Conservation (phyloP, 2,113 vertebrate genomes). For the Nannobrachium achirus region DNA sequence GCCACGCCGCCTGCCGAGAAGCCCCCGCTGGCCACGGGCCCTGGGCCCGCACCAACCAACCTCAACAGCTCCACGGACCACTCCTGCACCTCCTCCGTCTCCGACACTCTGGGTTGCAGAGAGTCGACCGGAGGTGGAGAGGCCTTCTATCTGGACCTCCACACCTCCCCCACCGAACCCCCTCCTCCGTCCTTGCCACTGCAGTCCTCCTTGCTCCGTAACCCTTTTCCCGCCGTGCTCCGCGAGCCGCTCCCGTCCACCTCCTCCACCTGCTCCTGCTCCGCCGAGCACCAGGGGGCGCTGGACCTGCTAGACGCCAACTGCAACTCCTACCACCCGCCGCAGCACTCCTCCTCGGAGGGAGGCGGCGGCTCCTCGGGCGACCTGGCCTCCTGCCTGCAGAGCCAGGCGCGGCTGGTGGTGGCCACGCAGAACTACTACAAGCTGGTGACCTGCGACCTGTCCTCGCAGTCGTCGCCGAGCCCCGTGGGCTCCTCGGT, state of each 20-base stretch:
- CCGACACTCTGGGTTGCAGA: slow-evolving; percentile 64
- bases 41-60: too few species aligned
- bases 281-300: slow-evolving; percentile 67
- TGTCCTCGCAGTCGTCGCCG: slow-evolving; percentile 91
- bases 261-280: slow-evolving; percentile 84
- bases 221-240: slow-evolving; percentile 76
- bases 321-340: slow-evolving; percentile 90
- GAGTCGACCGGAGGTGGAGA: slow-evolving; percentile 62
- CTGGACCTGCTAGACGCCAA: slow-evolving; percentile 90
- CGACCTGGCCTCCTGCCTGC: slow-evolving; percentile 89
- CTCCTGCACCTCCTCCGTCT: slow-evolving; percentile 86
- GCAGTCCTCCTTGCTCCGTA: slow-evolving; percentile 56
- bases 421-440: slow-evolving; percentile 99
- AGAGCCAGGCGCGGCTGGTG: slow-evolving; percentile 93
- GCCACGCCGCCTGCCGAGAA: slow-evolving; percentile 77
- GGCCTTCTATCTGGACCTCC: slow-evolving; percentile 95
- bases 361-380: slow-evolving; percentile 72
- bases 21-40: too few species aligned
- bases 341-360: slow-evolving; percentile 40
- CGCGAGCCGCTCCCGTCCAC: slow-evolving; percentile 76
- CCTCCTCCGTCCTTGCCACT: slow-evolving; percentile 52
- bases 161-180: slow-evolving; percentile 89
- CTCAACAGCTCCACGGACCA: slow-evolving; percentile 86
- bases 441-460: slow-evolving; percentile 95
- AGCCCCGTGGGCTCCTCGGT: slow-evolving; percentile 91